phyloP scores from a whole-genome alignment of 2,113 vertebrate species.

The Megaceryle maxima region DNA sequence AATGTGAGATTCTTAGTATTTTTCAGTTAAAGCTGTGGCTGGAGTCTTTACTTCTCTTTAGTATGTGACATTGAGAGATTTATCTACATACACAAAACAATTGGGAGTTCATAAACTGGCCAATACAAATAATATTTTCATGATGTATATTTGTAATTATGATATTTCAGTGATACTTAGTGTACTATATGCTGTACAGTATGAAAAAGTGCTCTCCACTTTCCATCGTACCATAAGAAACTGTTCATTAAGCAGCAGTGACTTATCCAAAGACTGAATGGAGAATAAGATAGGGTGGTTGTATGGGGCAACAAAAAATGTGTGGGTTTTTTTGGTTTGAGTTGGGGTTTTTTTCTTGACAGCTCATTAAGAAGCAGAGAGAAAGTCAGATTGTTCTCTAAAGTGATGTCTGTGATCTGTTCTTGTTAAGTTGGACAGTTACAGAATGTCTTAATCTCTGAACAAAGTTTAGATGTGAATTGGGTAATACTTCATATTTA shows the following conservation, averaged over 20 bases:
- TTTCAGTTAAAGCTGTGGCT: background rate
- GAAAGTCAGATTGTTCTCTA: background rate
- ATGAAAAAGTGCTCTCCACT: background rate
- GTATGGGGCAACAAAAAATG: fast-evolving
- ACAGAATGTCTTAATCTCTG: background rate
- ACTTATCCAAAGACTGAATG: background rate
- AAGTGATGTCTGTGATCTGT: background rate
- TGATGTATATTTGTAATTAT: background rate
- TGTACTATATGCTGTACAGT: background rate
- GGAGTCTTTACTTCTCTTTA: background rate
- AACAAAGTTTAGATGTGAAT: background rate
- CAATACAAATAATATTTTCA: background rate
- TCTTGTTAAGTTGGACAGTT: background rate
- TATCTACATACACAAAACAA: background rate
- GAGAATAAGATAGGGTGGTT: background rate
- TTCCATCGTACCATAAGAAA: background rate
- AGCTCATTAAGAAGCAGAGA: background rate
- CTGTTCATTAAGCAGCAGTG: background rate
- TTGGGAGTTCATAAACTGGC: background rate
- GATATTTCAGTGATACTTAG: background rate
- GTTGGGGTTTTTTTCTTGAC: background rate
- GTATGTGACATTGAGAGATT: background rate
- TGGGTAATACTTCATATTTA: background rate
- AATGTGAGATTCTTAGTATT: background rate
- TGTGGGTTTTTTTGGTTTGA: background rate